These are phyloP conservation scores for Eilema sororculum DNA, from an alignment of 2,888 invertebrate species.

Conservation along the genomic window DNA sequence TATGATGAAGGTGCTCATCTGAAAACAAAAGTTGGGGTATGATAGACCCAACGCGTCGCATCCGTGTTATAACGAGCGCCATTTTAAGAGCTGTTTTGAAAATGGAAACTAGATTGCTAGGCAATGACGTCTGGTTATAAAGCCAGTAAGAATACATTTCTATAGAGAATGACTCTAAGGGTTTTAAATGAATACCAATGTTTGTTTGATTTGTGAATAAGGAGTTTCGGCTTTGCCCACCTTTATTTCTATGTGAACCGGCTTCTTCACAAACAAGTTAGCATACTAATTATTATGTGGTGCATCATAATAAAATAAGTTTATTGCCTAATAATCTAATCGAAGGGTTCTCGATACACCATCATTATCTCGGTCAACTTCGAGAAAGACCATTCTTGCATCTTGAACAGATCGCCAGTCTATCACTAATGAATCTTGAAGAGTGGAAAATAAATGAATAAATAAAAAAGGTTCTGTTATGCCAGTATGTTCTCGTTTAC, in stretches of 20 bases:
- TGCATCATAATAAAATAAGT: no score
- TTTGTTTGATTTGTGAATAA: neutral
- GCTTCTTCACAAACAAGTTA: no score
- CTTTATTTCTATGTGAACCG: no score
- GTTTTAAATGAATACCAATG: neutral
- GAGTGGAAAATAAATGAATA: no score
- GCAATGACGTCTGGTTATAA: constrained; percentile 10
- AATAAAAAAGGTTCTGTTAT: neutral
- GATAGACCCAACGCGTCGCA: constrained; percentile 25
- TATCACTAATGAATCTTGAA: neutral
- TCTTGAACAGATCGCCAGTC: neutral
- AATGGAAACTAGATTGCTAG: constrained; percentile 6
- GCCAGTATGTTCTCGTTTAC: neutral
- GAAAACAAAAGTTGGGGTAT: constrained; percentile 57
- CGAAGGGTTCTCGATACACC: no score
- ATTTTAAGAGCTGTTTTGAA: constrained; percentile 16
- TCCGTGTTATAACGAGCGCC: constrained; percentile 45
- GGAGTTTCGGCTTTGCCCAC: no score
- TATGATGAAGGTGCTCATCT: constrained; percentile 61
- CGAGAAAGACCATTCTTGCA: neutral
- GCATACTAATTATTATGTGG: no score
- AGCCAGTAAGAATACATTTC: neutral
- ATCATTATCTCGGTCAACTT: no score
- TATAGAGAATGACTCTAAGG: neutral
- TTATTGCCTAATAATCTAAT: no score